Evolutionary conservation across 2,888 invertebrate genomes (phyloP).

Genomic region (Gastrophysa polygoni): DNA sequence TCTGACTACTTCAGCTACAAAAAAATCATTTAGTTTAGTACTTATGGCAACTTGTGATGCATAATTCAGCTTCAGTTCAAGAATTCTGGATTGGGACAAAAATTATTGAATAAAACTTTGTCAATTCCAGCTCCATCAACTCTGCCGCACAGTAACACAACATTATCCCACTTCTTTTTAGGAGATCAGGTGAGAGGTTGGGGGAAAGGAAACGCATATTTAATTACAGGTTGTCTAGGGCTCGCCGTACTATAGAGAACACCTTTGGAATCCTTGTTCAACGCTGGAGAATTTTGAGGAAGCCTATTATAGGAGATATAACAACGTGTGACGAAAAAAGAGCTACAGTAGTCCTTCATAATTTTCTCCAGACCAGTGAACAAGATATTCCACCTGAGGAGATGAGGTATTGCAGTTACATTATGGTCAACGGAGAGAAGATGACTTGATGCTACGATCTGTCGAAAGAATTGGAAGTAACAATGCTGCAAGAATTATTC

Average conservation of each 20-base stretch:
- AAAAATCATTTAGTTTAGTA: not conserved
- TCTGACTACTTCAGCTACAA: not conserved
- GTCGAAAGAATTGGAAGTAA: not conserved
- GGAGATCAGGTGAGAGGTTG: constrained; percentile 13
- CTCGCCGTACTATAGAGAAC: not conserved
- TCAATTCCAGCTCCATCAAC: not conserved
- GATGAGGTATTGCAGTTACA: constrained; percentile 2
- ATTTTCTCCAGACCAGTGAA: constrained; percentile 32
- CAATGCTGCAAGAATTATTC: constrained; percentile 2
- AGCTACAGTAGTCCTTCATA: constrained; percentile 32
- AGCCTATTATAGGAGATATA: constrained; percentile 5
- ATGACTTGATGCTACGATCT: not conserved
- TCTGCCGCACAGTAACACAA: not conserved
- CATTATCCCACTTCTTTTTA: constrained; percentile 17
- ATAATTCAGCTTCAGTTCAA: not conserved
- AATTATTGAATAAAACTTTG: constrained; percentile 1
- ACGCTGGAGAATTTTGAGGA: constrained; percentile 4
- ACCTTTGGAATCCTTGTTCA: constrained; percentile 10
- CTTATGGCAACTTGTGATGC: not conserved
- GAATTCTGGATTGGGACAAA: not conserved
- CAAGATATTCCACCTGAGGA: constrained; percentile 19
- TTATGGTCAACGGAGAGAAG: not conserved
- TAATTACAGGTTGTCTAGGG: constrained; percentile 10
- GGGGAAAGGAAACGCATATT: constrained; percentile 11
- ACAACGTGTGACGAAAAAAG: constrained; percentile 18